Percentiles rank a stretch among this genome's conserved stretches.
These are phyloP conservation scores for Brachionus asplanchnoidis DNA, from an alignment of 1,140 invertebrate genomes.

Conservation along the genomic window DNA sequence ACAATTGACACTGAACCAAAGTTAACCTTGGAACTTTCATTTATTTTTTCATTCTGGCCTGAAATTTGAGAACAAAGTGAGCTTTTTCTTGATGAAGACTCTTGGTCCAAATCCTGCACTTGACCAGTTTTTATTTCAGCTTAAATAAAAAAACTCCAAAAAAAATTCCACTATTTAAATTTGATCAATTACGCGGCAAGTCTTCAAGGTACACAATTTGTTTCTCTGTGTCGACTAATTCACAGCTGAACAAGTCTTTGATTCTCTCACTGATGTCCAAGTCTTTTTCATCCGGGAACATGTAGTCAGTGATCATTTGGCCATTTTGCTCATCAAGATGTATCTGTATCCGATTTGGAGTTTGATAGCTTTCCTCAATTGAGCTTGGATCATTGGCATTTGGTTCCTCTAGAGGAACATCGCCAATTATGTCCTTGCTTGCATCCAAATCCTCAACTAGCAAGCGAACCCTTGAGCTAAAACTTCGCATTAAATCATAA, in stretches of 20 bases:
- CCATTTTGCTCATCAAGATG: background rate
- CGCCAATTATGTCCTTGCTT: slow-evolving; percentile 36
- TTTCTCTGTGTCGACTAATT: background rate
- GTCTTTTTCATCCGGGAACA: slow-evolving; percentile 30
- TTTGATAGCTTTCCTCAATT: slow-evolving; percentile 35
- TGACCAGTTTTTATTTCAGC: slow-evolving; percentile 14
- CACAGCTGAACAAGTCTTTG: background rate
- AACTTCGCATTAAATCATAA: slow-evolving; percentile 32
- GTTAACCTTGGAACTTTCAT: background rate
- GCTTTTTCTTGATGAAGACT: background rate
- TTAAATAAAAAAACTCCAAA: background rate
- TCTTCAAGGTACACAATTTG: slow-evolving; percentile 37
- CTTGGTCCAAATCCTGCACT: background rate
- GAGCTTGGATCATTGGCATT: slow-evolving; percentile 25
- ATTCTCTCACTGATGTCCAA: background rate
- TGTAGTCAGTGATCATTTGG: slow-evolving; percentile 3
- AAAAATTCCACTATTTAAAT: background rate
- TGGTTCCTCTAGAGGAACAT: slow-evolving; percentile 22
- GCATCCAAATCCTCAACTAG: slow-evolving; percentile 39
- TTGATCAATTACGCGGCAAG: slow-evolving; percentile 5
- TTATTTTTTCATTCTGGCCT: background rate
- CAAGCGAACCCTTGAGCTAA: slow-evolving; percentile 3
- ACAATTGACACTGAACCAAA: background rate
- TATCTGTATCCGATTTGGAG: slow-evolving; percentile 24
- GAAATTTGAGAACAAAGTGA: background rate